These are phyloP conservation scores for Ficedula albicollis DNA, from an alignment of 2,797 vertebrate genomes.

Conservation along the genomic window DNA sequence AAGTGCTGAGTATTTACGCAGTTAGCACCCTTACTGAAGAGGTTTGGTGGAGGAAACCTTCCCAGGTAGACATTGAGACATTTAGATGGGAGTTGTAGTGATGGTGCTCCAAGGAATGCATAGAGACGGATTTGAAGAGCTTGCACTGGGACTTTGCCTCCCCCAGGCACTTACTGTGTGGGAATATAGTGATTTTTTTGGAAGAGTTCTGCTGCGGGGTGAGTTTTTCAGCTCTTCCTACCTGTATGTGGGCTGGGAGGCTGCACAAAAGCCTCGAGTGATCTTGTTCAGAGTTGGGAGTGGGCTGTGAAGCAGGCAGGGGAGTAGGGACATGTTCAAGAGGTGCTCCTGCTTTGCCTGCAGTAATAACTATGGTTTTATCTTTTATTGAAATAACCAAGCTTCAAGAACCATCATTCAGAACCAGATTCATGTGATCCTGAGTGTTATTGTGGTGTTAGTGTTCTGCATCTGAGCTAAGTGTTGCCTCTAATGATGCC, in stretches of 20 bases:
- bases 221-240: slow-evolving; percentile 31
- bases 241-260: slow-evolving; percentile 42
- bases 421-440: background rate
- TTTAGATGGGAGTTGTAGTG: background rate
- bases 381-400: background rate
- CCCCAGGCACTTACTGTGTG: background rate
- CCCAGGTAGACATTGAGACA: background rate
- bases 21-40: background rate
- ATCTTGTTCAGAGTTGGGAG: slow-evolving; percentile 13
- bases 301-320: slow-evolving; percentile 18
- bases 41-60: background rate
- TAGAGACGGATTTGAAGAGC: background rate
- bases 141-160: background rate
- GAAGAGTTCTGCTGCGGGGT: slow-evolving; percentile 9
- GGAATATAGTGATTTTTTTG: slow-evolving; percentile 1
- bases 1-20: background rate
- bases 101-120: background rate
- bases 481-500: background rate
- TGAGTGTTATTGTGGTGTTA: background rate
- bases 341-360: background rate
- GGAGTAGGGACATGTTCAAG: slow-evolving; percentile 1
- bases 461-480: background rate
- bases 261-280: slow-evolving; percentile 1
- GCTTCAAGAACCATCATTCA: background rate
- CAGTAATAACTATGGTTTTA: background rate